phyloP scores from a whole-genome alignment of 2,113 vertebrate species.

The Bufo gargarizans region DNA sequence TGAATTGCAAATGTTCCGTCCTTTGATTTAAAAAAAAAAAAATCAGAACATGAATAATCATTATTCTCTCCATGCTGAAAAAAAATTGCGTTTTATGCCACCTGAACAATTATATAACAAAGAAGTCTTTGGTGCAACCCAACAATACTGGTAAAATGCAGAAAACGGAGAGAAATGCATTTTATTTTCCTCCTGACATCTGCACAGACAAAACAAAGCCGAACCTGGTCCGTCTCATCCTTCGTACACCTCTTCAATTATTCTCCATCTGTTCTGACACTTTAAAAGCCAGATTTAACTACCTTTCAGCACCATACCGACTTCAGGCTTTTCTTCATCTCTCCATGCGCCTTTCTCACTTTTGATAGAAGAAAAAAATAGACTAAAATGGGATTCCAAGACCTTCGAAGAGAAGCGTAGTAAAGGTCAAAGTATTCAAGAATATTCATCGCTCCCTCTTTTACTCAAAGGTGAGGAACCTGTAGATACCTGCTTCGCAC shows the following conservation, averaged over 20 bases:
- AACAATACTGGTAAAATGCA: neutral
- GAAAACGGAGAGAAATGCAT: neutral
- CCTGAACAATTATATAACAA: slow-evolving; percentile 41
- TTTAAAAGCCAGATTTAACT: slow-evolving; percentile 53
- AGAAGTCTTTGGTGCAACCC: slow-evolving; percentile 19
- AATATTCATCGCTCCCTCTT: slow-evolving; percentile 52
- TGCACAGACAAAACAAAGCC: slow-evolving; percentile 41
- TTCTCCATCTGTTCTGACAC: slow-evolving; percentile 42
- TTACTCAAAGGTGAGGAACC: slow-evolving; percentile 51
- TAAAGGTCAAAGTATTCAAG: slow-evolving; percentile 57
- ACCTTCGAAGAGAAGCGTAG: slow-evolving; percentile 34
- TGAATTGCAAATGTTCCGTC: slow-evolving; percentile 27
- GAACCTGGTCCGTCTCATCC: slow-evolving; percentile 5
- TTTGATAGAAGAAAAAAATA: slow-evolving; percentile 52
- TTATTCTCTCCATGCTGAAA: neutral
- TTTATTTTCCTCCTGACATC: slow-evolving; percentile 36
- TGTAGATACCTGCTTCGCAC: slow-evolving; percentile 36
- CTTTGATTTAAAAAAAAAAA: no score
- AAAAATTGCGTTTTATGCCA: slow-evolving; percentile 9
- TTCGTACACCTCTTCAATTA: slow-evolving; percentile 48
- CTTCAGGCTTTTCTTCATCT: slow-evolving; percentile 53
- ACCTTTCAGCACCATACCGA: slow-evolving; percentile 48
- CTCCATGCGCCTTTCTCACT: slow-evolving; percentile 47
- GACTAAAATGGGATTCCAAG: slow-evolving; percentile 47
- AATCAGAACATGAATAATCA: slow-evolving; percentile 38